Evolutionary conservation across 2,797 vertebrate species (phyloP).

Genomic region (Sternotherus odoratus): DNA sequence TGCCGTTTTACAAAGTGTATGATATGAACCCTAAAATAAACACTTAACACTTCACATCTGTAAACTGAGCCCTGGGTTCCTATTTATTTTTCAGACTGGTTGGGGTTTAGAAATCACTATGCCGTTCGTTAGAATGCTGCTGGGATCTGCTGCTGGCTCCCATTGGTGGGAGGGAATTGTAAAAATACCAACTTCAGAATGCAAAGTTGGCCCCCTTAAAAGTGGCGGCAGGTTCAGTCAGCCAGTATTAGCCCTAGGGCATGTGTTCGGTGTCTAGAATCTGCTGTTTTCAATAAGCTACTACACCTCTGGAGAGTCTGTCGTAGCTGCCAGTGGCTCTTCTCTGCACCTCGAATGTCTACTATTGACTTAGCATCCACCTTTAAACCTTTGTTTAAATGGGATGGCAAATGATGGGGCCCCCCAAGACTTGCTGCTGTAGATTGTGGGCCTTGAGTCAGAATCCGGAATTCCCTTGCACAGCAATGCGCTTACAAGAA

Average conservation of each 20-base stretch:
- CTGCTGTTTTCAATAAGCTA: conserved; percentile 55
- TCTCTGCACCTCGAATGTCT: background rate
- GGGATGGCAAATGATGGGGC: rapidly evolving
- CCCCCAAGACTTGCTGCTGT: background rate
- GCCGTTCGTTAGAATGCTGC: conserved; percentile 12
- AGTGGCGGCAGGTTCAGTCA: conserved; percentile 43
- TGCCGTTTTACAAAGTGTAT: conserved; percentile 78
- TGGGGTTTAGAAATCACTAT: conserved; percentile 1
- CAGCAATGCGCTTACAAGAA: background rate
- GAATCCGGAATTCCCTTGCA: background rate
- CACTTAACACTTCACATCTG: conserved; percentile 72
- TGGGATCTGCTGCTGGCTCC: background rate
- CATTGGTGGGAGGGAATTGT: conserved; percentile 6
- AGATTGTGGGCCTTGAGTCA: background rate
- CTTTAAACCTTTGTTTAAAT: too few relatives aligned
- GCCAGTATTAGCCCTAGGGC: conserved; percentile 63
- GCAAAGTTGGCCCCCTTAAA: background rate
- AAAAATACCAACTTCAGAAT: conserved; percentile 20
- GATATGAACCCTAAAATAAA: conserved; percentile 82
- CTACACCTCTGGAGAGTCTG: background rate
- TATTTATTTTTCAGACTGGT: conserved; percentile 62
- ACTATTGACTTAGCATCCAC: background rate
- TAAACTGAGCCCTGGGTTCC: conserved; percentile 78
- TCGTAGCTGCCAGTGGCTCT: background rate
- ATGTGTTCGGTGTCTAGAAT: conserved; percentile 47